Evolutionary conservation across 2,888 invertebrate species (phyloP).

Genomic region (Conus canariensis): DNA sequence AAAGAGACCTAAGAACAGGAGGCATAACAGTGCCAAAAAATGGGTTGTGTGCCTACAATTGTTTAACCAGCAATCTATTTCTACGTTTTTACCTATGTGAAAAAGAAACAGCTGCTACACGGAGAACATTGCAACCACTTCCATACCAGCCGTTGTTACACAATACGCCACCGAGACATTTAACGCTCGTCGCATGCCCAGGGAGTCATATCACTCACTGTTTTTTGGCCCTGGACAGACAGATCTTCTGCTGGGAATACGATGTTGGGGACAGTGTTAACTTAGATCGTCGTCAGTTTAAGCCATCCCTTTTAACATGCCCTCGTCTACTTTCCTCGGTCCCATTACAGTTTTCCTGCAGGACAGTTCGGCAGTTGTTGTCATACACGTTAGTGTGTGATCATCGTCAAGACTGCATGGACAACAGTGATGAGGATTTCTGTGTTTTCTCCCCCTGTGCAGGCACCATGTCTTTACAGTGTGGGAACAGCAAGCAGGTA

Average conservation of each 20-base stretch:
- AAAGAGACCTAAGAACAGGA: not conserved
- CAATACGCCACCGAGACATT: not conserved
- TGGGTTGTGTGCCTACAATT: not conserved
- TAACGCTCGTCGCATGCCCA: not conserved
- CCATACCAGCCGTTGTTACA: not conserved
- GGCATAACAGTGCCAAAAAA: not conserved
- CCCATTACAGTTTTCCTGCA: not conserved
- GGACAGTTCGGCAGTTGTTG: not conserved
- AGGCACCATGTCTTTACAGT: not conserved
- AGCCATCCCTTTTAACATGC: not conserved
- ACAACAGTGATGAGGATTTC: conserved; percentile 7
- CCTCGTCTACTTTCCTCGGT: not conserved
- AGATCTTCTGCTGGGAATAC: not conserved
- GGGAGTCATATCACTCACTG: not conserved
- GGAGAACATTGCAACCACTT: not conserved
- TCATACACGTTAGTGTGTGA: conserved; percentile 2
- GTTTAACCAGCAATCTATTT: not conserved
- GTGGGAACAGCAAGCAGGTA: not conserved
- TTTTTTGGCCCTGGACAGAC: not conserved
- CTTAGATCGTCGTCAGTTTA: too few species aligned
- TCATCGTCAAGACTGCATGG: not conserved
- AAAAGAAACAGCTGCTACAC: not conserved
- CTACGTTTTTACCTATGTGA: not conserved
- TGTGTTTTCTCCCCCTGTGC: not conserved
- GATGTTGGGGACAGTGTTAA: too few species aligned